Evolutionary conservation across 2,888 invertebrate genomes (phyloP).

Genomic region (Heliconius ismenius): DNA sequence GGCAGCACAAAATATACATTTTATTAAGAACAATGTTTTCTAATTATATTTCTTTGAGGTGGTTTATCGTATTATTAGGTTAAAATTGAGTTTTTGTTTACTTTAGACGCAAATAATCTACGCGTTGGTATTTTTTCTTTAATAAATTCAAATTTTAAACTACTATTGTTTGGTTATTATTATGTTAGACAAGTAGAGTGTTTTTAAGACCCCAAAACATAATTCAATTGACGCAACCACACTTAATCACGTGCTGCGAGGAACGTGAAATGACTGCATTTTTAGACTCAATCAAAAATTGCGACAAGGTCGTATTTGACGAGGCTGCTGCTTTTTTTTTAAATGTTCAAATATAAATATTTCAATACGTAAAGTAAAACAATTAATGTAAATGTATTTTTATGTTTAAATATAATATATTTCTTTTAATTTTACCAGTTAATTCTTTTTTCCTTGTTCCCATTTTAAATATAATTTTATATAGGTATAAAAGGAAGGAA

Average conservation of each 20-base stretch:
- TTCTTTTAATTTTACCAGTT: too few relatives aligned
- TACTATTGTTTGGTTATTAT: not conserved
- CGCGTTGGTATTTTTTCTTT: not conserved
- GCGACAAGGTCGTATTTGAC: not conserved
- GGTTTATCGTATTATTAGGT: not conserved
- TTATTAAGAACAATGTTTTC: slow-evolving; percentile 25
- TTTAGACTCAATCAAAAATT: slow-evolving; percentile 5
- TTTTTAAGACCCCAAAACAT: too few relatives aligned
- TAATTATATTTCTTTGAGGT: slow-evolving; percentile 14
- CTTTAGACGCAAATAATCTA: not conserved
- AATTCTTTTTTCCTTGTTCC: too few relatives aligned
- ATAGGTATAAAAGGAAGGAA: too few relatives aligned
- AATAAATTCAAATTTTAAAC: not conserved
- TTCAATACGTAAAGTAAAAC: not conserved
- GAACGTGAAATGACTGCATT: slow-evolving; percentile 19
- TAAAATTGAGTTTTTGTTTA: not conserved
- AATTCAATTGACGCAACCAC: not conserved
- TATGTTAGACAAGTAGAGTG: too few relatives aligned
- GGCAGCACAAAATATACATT: slow-evolving; percentile 26
- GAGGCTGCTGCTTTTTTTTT: not conserved
- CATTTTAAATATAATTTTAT: too few relatives aligned
- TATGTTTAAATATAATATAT: too few relatives aligned
- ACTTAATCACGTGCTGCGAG: slow-evolving; percentile 10
- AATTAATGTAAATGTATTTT: too few relatives aligned
- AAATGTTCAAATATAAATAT: not conserved